Percentiles rank a stretch among this genome's conserved stretches.
Conservation (phyloP, 2,797 vertebrate genomes). For the Myripristis jacobus region DNA sequence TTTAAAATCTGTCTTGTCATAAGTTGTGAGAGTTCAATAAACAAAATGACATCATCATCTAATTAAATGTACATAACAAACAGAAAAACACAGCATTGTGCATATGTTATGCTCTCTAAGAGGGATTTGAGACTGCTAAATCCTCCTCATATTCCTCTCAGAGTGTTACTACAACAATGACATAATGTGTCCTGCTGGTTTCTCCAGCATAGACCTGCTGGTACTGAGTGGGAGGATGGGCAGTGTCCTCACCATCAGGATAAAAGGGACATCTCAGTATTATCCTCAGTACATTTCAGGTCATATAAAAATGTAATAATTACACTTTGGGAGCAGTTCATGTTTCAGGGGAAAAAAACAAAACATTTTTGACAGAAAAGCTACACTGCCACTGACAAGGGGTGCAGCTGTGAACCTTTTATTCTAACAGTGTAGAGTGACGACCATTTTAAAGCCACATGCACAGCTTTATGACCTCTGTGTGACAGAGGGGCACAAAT, state of each 20-base stretch:
- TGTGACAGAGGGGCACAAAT: slow-evolving; percentile 60
- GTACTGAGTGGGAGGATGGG: background rate
- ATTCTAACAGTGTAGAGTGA: slow-evolving; percentile 6
- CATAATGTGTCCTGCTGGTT: slow-evolving; percentile 48
- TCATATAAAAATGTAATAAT: background rate
- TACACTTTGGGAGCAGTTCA: background rate
- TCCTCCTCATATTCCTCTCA: slow-evolving; percentile 44
- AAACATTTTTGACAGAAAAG: too few species aligned
- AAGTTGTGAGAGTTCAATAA: background rate
- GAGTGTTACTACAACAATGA: slow-evolving; percentile 57
- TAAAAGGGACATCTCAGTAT: slow-evolving; percentile 3
- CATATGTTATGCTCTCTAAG: slow-evolving; percentile 52
- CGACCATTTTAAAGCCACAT: slow-evolving; percentile 49
- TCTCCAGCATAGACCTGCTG: slow-evolving; percentile 40
- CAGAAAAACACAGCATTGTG: slow-evolving; percentile 2
- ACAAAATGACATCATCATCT: slow-evolving; percentile 33
- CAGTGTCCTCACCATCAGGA: slow-evolving; percentile 23
- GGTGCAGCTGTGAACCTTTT: background rate
- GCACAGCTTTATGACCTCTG: slow-evolving; percentile 62
- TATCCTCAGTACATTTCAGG: slow-evolving; percentile 6
- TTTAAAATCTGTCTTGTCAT: background rate
- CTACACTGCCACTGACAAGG: background rate
- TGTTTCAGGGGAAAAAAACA: background rate
- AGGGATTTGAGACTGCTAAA: slow-evolving; percentile 46
- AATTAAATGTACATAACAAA: slow-evolving; percentile 18